Conservation (phyloP, 2,888 invertebrate genomes). For the Ophonus ardosiacus region DNA sequence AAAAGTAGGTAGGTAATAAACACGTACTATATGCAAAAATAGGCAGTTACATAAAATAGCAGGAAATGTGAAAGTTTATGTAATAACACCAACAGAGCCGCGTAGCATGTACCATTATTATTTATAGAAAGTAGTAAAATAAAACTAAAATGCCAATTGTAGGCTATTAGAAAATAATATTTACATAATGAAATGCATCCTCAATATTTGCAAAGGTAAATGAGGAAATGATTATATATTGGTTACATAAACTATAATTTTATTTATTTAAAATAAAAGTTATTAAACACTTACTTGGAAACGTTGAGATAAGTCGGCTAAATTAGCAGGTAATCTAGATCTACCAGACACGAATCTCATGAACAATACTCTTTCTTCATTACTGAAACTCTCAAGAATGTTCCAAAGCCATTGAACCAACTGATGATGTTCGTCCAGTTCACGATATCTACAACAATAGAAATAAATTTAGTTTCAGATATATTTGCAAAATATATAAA, state of each 20-base stretch:
- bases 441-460: slow-evolving; percentile 77
- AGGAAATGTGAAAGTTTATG: neutral
- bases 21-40: neutral
- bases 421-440: slow-evolving; percentile 80
- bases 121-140: neutral
- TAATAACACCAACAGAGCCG: neutral
- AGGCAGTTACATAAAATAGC: neutral
- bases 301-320: slow-evolving; percentile 82
- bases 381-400: slow-evolving; percentile 80
- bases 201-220: neutral
- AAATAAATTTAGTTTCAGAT: neutral
- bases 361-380: slow-evolving; percentile 81
- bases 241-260: no score
- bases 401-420: slow-evolving; percentile 82
- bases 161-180: neutral
- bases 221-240: neutral
- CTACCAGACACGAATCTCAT: slow-evolving; percentile 83
- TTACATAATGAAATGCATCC: neutral
- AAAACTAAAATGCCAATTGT: neutral
- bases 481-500: no score
- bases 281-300: slow-evolving; percentile 77
- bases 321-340: slow-evolving; percentile 81
- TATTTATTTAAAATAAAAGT: no score
- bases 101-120: neutral
- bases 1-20: neutral